Evolutionary conservation across 1,140 invertebrate genomes (phyloP).

Genomic region (Philotrypesis tridentata): DNA sequence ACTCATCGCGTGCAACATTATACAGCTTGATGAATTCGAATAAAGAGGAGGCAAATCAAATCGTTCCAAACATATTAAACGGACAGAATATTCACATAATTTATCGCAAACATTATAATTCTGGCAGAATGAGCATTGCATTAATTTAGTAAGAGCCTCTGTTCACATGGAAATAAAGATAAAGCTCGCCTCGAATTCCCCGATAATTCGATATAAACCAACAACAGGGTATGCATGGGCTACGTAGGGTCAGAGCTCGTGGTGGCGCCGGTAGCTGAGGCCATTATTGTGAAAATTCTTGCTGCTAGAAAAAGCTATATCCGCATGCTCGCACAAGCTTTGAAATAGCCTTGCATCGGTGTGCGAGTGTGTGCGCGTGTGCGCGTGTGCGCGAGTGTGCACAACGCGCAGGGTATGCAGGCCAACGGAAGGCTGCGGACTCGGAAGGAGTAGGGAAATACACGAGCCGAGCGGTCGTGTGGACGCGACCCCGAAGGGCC

Average conservation of each 20-base stretch:
- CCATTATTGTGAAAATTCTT: constrained; percentile 15
- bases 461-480: not conserved
- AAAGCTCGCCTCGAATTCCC: not conserved
- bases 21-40: not conserved
- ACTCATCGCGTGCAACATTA: not conserved
- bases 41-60: not conserved
- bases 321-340: not conserved
- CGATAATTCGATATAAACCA: constrained; percentile 6
- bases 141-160: not conserved
- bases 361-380: not conserved
- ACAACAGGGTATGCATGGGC: not conserved
- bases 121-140: not conserved
- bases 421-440: not conserved
- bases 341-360: not conserved
- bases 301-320: constrained; percentile 10
- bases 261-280: not conserved
- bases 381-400: not conserved
- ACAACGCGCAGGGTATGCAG: not conserved
- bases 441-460: not conserved
- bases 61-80: not conserved
- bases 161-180: not conserved
- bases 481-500: not conserved
- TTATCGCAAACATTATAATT: not conserved
- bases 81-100: no score
- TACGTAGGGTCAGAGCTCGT: not conserved